Evolutionary conservation across 2,113 vertebrate genomes (phyloP), one percentile per base, ranked within the genome.

Genomic region (Rallus limicola): DNA sequence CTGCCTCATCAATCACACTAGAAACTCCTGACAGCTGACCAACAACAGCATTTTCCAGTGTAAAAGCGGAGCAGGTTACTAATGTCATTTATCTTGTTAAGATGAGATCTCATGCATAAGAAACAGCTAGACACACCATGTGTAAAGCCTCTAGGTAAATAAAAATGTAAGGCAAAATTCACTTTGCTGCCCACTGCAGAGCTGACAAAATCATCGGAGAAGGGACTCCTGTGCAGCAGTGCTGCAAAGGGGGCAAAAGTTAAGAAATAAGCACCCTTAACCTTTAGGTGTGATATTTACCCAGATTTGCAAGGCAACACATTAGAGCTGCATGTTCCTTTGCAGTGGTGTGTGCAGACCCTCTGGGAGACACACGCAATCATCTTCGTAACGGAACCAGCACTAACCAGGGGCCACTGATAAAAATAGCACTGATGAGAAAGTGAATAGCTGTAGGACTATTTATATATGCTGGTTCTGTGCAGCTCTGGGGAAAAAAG

Each of bases 1-100:
- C 40, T 77, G 83, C 84, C 63, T 95, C 92, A 97, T 97, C 96
- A 96, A 97, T 97, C 96, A 93, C 60, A 83, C 68, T 77, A 60
- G 34, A 97, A 96, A 94, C 18, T n/a, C 46, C 59, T 96, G 94
- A 94, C 89, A 97, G 71, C 56, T 96, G 50, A 93, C 64, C 96
- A 96, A 94, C 63, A 94, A 13, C 69, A 96, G 84, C 33, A 60
- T 92, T 96, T 90, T 94, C 91, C 93, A 83, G 52, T 52, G 78
- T 88, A 96, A 94, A 96, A 83, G 26, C 88, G 59, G 59, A 96
- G 55, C 16, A 68, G 56, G 16, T 92, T 96, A 96, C 95, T 92
- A 93, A 83, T 44, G 46, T 29, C 67, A 53, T 53, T 96, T 87
- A 86, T 93, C 62, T 82, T 89, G 16, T 90, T 88, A 90, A 94